phyloP scores from a whole-genome alignment of 2,888 invertebrate genomes.

The Monoplex corrugatus region DNA sequence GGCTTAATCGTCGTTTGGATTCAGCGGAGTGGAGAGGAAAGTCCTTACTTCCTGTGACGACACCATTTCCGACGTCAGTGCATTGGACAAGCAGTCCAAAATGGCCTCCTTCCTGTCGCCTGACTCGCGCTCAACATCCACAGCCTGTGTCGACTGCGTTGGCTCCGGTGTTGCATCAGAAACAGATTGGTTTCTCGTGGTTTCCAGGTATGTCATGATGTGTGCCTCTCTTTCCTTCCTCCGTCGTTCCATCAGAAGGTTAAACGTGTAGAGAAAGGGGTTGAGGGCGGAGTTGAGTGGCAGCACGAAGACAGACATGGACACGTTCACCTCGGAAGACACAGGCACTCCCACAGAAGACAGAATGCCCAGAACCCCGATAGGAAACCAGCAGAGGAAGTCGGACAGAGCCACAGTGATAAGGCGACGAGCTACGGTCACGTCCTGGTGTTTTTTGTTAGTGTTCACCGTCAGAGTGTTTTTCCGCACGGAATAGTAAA shows the following conservation, averaged over 20 bases:
- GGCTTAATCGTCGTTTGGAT: too few relatives aligned
- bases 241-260: not conserved
- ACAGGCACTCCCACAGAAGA: not conserved
- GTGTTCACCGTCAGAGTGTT: not conserved
- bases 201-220: too few relatives aligned
- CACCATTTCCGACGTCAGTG: too few relatives aligned
- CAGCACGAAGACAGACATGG: not conserved
- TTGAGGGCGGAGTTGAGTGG: not conserved
- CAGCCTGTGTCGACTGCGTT: too few relatives aligned
- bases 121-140: too few relatives aligned
- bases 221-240: not conserved
- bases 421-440: not conserved
- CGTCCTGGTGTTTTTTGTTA: not conserved
- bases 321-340: not conserved
- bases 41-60: too few relatives aligned
- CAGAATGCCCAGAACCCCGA: not conserved
- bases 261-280: not conserved
- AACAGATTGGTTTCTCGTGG: too few relatives aligned
- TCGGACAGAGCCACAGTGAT: not conserved
- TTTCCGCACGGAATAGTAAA: constrained; percentile 69
- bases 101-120: too few relatives aligned
- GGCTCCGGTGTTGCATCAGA: too few relatives aligned
- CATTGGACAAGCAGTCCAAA: too few relatives aligned
- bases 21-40: too few relatives aligned
- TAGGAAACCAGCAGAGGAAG: constrained; percentile 4